Percentiles rank a stretch among this genome's conserved stretches.
phyloP scores from a whole-genome alignment of 1,140 invertebrate species.

The Diorhabda carinulata region DNA sequence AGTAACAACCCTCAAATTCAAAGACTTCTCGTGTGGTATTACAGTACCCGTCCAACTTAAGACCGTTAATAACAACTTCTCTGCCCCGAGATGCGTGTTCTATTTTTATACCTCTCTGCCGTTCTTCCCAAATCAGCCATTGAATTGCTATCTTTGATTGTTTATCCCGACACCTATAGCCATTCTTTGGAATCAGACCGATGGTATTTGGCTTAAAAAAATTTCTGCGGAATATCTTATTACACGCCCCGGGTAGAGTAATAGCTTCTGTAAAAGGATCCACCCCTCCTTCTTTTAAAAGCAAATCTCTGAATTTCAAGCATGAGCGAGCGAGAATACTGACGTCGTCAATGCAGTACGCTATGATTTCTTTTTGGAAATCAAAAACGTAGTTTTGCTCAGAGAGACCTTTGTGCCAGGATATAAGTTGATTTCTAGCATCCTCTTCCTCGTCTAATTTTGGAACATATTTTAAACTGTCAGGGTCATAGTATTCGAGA shows the following conservation, averaged over 20 bases:
- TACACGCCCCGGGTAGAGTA: not conserved
- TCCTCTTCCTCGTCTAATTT: not conserved
- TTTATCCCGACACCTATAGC: not conserved
- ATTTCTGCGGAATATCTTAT: not conserved
- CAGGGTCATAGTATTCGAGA: conserved; percentile 17
- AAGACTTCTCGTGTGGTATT: conserved; percentile 14
- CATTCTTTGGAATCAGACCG: not conserved
- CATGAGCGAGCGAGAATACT: not conserved
- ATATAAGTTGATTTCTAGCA: not conserved
- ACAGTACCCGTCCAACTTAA: conserved; percentile 18
- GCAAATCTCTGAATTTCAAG: conserved; percentile 5
- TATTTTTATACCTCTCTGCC: conserved; percentile 12
- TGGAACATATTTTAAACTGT: conserved; percentile 12
- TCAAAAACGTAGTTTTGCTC: not conserved
- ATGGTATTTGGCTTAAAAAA: not conserved
- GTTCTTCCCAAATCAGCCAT: conserved; percentile 12
- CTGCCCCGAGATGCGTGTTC: conserved; percentile 6
- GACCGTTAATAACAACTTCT: conserved; percentile 11
- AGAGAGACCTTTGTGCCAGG: not conserved
- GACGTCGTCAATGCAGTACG: not conserved
- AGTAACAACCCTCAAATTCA: conserved; percentile 7
- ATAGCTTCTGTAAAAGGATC: conserved; percentile 12
- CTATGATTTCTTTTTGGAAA: conserved; percentile 5
- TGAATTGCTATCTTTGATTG: conserved; percentile 1
- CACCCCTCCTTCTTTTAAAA: conserved; percentile 1